Evolutionary conservation across 2,888 invertebrate genomes (phyloP).

Genomic region (Isotomurus palustris): DNA sequence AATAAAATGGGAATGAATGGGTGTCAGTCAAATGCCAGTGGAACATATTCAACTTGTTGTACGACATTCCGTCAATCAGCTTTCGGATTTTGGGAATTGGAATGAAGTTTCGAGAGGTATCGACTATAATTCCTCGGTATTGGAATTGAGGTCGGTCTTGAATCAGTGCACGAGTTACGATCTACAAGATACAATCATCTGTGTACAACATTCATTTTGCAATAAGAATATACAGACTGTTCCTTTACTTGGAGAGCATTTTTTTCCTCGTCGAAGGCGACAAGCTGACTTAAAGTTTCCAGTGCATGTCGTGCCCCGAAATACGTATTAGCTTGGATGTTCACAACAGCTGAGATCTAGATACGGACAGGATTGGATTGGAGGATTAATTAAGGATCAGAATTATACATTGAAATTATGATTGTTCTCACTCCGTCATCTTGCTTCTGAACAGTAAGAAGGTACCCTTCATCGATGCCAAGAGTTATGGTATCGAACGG

Average conservation of each 20-base stretch:
- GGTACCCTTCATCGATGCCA: conserved; percentile 35
- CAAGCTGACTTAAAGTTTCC: conserved; percentile 70
- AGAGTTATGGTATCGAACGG: conserved; percentile 29
- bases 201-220: no score
- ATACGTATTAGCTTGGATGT: conserved; percentile 51
- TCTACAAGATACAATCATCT: conserved; percentile 47
- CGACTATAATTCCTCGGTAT: conserved; percentile 56
- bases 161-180: conserved; percentile 61
- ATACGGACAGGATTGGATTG: no score
- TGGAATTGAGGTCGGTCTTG: conserved; percentile 58
- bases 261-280: conserved; percentile 51
- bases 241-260: conserved; percentile 52
- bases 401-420: conserved; percentile 7
- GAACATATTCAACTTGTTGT: conserved; percentile 64
- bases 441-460: conserved; percentile 26
- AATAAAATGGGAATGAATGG: conserved; percentile 55
- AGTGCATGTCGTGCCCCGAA: conserved; percentile 72
- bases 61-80: conserved; percentile 78
- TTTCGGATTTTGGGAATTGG: conserved; percentile 63
- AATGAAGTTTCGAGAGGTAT: conserved; percentile 53
- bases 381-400: not conserved
- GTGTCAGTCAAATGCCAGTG: conserved; percentile 55
- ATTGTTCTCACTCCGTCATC: conserved; percentile 20
- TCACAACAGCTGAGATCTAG: conserved; percentile 27
- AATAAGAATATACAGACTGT: not conserved